phyloP scores from a whole-genome alignment of 2,113 vertebrate species.

The Myotis lucifugus region DNA sequence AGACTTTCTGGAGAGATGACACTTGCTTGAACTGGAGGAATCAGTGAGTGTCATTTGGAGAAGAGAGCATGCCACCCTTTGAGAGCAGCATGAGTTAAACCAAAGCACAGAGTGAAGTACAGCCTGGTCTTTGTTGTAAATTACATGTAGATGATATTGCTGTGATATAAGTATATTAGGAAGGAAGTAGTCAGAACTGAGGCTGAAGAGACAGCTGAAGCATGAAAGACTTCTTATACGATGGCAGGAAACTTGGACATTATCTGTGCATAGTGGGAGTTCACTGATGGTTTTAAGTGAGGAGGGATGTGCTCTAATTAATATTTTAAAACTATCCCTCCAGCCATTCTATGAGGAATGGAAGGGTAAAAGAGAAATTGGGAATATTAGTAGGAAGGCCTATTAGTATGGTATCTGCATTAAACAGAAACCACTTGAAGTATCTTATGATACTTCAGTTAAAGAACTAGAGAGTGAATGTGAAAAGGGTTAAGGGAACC shows the following conservation, averaged over 20 bases:
- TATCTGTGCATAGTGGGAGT: not conserved
- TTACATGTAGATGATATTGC: not conserved
- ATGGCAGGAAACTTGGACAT: not conserved
- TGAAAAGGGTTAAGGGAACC: not conserved
- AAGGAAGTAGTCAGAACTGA: not conserved
- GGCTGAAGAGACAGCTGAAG: not conserved
- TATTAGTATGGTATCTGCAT: not conserved
- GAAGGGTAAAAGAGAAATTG: not conserved
- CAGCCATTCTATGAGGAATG: not conserved
- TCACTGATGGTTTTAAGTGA: not conserved
- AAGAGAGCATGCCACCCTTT: not conserved
- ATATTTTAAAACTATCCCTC: not conserved
- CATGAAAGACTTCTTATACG: not conserved
- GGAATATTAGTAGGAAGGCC: not conserved
- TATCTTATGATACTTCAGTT: not conserved
- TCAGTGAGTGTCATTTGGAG: not conserved
- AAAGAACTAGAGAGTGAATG: not conserved
- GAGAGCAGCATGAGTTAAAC: not conserved
- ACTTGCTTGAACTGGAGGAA: not conserved
- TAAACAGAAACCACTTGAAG: not conserved
- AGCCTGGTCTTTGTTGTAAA: not conserved
- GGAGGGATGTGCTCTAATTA: not conserved
- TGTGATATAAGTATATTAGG: not conserved
- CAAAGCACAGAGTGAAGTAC: not conserved
- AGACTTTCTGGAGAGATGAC: not conserved